A percentile compares a stretch with the other conserved stretches of the same genome.
These are phyloP conservation scores for Phaenicophaeus curvirostris DNA, from an alignment of 2,797 vertebrate species.

Conservation along the genomic window DNA sequence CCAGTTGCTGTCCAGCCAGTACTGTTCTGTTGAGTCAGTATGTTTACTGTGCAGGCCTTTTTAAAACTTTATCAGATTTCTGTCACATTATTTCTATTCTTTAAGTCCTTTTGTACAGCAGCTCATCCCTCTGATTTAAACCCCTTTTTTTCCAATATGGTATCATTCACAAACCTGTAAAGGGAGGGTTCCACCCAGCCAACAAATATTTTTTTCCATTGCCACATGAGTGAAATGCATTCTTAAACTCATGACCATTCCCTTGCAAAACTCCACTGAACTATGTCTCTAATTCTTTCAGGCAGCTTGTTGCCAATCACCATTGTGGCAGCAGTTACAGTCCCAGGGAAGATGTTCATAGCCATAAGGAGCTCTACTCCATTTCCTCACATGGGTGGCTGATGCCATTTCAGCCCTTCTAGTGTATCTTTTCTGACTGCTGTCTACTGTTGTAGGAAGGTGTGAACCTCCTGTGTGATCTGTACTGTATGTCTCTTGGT, in stretches of 20 bases:
- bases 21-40: not conserved
- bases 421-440: not conserved
- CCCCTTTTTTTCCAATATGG: not conserved
- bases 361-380: not conserved
- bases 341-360: not conserved
- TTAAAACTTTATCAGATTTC: not conserved
- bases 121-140: not conserved
- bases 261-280: not conserved
- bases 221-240: not conserved
- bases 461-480: not conserved
- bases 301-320: not conserved
- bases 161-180: not conserved
- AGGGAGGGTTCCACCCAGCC: rapidly evolving
- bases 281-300: not conserved
- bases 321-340: not conserved
- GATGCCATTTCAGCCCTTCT: not conserved
- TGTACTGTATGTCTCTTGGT: rapidly evolving
- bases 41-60: not conserved
- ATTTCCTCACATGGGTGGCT: not conserved
- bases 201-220: not conserved
- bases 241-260: not conserved
- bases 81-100: not conserved
- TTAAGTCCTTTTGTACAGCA: not conserved
- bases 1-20: not conserved
- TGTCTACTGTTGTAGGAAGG: not conserved